phyloP scores from a whole-genome alignment of 2,797 vertebrate genomes.

The Scolopax bukidnonensis region DNA sequence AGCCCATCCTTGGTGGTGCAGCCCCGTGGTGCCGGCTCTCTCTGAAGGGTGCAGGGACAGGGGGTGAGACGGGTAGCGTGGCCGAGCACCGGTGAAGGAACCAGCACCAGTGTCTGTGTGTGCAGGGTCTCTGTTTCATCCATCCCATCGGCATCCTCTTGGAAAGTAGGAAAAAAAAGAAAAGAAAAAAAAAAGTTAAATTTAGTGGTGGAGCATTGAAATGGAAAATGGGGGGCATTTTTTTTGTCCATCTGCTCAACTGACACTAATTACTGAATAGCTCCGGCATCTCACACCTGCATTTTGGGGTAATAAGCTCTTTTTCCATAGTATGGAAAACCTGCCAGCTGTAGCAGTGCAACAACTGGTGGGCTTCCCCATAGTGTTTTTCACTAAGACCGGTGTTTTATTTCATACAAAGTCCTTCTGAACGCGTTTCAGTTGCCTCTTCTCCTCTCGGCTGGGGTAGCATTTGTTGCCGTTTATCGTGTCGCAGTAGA shows the following conservation, averaged over 20 bases:
- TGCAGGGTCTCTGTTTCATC: background rate
- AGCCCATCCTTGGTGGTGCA: background rate
- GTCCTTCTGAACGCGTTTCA: accelerated
- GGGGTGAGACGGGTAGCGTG: accelerated
- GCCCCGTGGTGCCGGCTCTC: accelerated
- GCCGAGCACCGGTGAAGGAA: accelerated
- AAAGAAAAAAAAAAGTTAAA: background rate
- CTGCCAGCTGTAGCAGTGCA: background rate
- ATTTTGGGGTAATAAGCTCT: background rate
- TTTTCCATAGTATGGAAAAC: background rate
- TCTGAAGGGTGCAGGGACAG: accelerated
- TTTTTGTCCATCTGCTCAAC: background rate
- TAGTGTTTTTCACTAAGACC: background rate
- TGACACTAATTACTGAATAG: background rate
- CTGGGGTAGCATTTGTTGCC: background rate
- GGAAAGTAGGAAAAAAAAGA: background rate
- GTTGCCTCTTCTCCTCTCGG: background rate
- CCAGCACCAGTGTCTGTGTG: background rate
- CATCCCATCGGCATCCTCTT: background rate
- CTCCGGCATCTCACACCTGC: background rate
- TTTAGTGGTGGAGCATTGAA: background rate
- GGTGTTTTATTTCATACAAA: background rate
- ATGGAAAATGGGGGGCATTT: background rate
- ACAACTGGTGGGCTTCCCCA: background rate
- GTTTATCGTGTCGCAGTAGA: accelerated